Conservation (phyloP, 2,797 vertebrate genomes). For the Gymnothorax reevesii region DNA sequence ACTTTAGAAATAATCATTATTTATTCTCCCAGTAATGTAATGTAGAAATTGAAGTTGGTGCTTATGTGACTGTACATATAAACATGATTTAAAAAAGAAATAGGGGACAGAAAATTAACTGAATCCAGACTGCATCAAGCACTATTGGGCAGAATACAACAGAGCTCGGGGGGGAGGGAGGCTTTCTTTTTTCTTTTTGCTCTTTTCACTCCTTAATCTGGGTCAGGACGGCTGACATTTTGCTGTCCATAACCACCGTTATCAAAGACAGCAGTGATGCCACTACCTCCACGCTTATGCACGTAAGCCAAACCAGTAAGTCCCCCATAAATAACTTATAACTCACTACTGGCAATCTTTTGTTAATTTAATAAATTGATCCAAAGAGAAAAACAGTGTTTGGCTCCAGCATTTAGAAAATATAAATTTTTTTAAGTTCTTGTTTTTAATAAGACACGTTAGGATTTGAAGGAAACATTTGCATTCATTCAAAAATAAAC, state of each 20-base stretch:
- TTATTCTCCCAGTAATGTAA: conserved; percentile 34
- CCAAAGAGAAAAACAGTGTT: background rate
- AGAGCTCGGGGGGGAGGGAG: background rate
- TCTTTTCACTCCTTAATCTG: background rate
- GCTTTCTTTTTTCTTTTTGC: no score
- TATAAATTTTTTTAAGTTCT: background rate
- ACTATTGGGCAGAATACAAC: background rate
- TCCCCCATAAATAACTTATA: background rate
- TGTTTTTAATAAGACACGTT: no score
- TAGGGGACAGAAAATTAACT: background rate
- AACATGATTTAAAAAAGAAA: background rate
- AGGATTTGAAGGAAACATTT: background rate
- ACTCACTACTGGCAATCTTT: background rate
- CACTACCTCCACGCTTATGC: background rate
- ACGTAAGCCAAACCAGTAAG: background rate
- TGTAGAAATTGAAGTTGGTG: conserved; percentile 41
- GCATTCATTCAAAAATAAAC: background rate
- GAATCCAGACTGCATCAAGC: background rate
- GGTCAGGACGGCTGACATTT: conserved; percentile 3
- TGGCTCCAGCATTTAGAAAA: background rate
- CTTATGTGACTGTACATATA: background rate
- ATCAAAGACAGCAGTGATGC: background rate
- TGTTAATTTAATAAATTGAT: background rate
- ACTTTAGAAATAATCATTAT: background rate
- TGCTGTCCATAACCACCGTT: background rate